Evolutionary conservation across 64 coral and sea anemone genomes (phyloP), one percentile per base, ranked within the genome.

Genomic region (Stylophora pistillata): DNA sequence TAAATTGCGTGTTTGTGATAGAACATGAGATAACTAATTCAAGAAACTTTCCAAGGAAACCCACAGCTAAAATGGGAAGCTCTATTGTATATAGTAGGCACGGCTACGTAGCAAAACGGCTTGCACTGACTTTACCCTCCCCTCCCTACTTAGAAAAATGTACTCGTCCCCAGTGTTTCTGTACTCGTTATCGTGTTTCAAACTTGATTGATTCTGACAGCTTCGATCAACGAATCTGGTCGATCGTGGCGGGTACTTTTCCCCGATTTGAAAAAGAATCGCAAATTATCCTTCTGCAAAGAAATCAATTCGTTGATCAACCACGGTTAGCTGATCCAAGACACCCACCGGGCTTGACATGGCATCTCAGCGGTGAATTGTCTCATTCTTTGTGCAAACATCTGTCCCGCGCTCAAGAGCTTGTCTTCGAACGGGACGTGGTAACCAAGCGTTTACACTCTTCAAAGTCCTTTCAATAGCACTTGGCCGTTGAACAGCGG

Each of bases 141-240:
- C 59, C 80, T 53, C 62, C 62, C 62, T 3, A 23, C 62, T 15
- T 0, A 55, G 80, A 69, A 69, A 69, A 65, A 33, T 84, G 10
- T 28, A 69, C 32, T 84, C 62, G 21, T 34, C 60, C 80, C 80
- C 64, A 68, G 65, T 60, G 80, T 17, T 64, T 33, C 69, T 63
- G 12, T 57, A 13, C 12, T 25, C 18, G 37, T 60, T 23, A 53
- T 15, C 30, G 6, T 10, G 59, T 84, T 77, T 84, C 62, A 84
- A 84, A 84, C 80, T 62, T 82, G 79, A 82, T 82, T 82, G 60
- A 64, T 82, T 66, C 32, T 82, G 79, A 82, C 79, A 84, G 80
- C 61, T 84, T 82, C 29, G 17, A 70, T 84, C 80, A 84, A 84
- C 80, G 80, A 84, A 82, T 82, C 79, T 52, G 59, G 18, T 82